These are phyloP conservation scores for Mus pahari DNA, from an alignment of 2,113 vertebrate genomes.

Conservation along the genomic window DNA sequence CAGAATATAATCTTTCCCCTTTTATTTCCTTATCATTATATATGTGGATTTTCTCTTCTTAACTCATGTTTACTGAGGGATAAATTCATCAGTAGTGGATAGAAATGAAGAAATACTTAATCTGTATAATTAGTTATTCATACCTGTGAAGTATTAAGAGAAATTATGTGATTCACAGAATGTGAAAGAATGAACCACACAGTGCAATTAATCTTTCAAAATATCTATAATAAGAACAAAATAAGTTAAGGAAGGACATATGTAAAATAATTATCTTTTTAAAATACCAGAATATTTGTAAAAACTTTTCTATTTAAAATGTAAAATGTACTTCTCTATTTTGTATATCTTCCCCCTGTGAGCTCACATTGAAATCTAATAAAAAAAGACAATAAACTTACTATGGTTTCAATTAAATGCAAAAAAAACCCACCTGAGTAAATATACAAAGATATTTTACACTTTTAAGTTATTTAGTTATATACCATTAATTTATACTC, in stretches of 20 bases:
- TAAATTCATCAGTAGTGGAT: background rate
- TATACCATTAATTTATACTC: background rate
- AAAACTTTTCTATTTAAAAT: background rate
- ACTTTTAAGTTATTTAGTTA: background rate
- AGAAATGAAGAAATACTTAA: background rate
- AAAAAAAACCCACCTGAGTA: background rate
- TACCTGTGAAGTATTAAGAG: background rate
- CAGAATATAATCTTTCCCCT: fast-evolving
- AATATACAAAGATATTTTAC: background rate
- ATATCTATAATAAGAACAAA: background rate
- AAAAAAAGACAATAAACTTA: background rate
- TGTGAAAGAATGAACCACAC: background rate
- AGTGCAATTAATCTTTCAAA: background rate
- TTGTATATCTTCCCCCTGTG: background rate
- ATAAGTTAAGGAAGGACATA: background rate
- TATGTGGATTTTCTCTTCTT: background rate
- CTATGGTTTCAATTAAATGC: background rate
- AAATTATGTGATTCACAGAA: background rate
- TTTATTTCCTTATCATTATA: background rate
- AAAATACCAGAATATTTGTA: background rate
- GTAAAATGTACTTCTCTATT: background rate
- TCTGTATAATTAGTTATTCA: background rate
- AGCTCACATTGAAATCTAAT: background rate
- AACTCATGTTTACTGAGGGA: background rate
- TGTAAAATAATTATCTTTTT: background rate